Base-by-base conservation (phyloP, 2,797 vertebrate genomes). In the Sitta carolinensis region DNA sequence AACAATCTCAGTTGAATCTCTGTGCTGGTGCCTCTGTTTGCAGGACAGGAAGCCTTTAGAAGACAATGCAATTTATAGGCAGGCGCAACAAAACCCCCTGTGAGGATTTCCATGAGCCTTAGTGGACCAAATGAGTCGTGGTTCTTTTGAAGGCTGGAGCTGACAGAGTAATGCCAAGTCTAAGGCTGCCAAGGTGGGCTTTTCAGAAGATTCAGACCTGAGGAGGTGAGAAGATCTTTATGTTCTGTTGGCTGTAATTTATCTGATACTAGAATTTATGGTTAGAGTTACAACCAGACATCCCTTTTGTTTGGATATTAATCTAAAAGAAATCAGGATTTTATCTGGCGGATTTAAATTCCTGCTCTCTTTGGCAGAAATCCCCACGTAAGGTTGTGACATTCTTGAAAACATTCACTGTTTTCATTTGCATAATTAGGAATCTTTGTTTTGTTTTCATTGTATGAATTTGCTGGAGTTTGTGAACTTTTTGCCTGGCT, bases 1-100 rank as follows among this genome's bases (percentile, higher is more conserved):
- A 93, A 85, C 92, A 93, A 93, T 92, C 89, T 81, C 92, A 96
- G 82, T 88, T 87, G 92, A 93, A 92, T 91, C 89, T 95, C 87
- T 75, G 82, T 87, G 87, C 91, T 93, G 88, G 87, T 93, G 93
- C 89, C 87, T 97, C 92, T 87, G 79, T 94, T 87, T 96, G 79
- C 92, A 94, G 89, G 76, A 93, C 87, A 93, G 87, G 87, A 94
- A 95, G 47, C 90, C 69, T 81, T 91, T 72, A 85, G 87, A 92
- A 96, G 94, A 94, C 89, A 93, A 89, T 95, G 89, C 92, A 88
- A 78, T 93, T 69, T 86, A 76, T 85, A 91, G 82, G 63, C 66
- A 94, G 82, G 87, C 13, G 0, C 79, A 75, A 22, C 78, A 87
- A 82, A 93, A 96, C 84, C 2, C 20, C 32, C 73, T 68, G 57